Evolutionary conservation across 2,797 vertebrate species (phyloP).

Genomic region (Knipowitschia caucasica): DNA sequence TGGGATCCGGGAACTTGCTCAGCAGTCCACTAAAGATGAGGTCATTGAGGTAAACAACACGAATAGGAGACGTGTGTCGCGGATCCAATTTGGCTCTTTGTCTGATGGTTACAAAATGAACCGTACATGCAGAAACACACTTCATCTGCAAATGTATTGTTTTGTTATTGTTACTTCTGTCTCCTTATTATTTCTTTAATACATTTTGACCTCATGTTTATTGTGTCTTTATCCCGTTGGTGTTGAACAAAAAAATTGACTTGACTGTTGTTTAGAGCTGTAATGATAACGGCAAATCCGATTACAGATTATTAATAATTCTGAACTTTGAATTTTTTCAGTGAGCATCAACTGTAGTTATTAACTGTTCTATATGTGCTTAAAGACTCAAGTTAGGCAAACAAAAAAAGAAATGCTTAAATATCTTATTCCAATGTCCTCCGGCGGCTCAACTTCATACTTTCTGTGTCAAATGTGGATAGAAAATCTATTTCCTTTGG

Average conservation of each 20-base stretch:
- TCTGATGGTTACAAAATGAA: neutral
- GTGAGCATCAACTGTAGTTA: no score
- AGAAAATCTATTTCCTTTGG: no score
- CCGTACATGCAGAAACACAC: neutral
- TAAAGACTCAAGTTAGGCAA: no score
- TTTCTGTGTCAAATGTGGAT: no score
- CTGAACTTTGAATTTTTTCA: no score
- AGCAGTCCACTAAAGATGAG: conserved; percentile 89
- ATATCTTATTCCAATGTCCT: no score
- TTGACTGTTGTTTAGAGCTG: neutral
- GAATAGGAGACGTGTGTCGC: neutral
- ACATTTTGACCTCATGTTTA: no score
- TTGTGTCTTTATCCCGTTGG: neutral
- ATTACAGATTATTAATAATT: no score
- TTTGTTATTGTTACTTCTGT: neutral
- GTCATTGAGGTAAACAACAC: conserved; percentile 86
- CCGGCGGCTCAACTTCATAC: no score
- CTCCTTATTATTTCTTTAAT: neutral
- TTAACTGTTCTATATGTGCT: no score
- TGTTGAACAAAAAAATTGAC: neutral
- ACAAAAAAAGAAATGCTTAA: no score
- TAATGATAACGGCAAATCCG: no score
- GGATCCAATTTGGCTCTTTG: neutral
- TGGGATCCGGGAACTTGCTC: conserved; percentile 92
- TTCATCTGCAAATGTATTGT: neutral